Conservation (phyloP, 2,797 vertebrate species). For the Cyprinodon diabolis region DNA sequence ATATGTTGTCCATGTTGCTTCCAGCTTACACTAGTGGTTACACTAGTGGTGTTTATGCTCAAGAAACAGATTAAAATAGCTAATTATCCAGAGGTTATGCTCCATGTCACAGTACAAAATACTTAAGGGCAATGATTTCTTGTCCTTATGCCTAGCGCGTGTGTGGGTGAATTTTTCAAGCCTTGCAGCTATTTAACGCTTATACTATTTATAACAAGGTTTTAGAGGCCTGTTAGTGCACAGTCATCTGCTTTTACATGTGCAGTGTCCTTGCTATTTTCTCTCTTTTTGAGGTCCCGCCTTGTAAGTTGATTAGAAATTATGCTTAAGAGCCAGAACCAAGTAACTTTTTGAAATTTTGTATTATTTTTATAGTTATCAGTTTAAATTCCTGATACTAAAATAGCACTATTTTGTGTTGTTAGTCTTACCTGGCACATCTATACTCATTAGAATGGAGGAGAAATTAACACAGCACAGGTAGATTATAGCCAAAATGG, state of each 20-base stretch:
- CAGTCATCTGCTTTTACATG: slow-evolving; percentile 4
- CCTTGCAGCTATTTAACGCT: not conserved
- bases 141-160: not conserved
- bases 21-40: not conserved
- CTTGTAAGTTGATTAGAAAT: not conserved
- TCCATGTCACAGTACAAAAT: slow-evolving; percentile 2
- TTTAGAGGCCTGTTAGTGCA: not conserved
- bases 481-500: slow-evolving; percentile 18
- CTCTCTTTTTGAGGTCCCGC: not conserved
- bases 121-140: not conserved
- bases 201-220: slow-evolving; percentile 2
- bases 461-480: slow-evolving; percentile 28
- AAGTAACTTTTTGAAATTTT: not conserved
- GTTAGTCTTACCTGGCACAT: slow-evolving; percentile 25
- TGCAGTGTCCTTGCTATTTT: slow-evolving; percentile 1
- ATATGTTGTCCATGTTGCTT: slow-evolving; percentile 15
- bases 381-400: not conserved
- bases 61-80: slow-evolving; percentile 8
- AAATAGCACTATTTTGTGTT: not conserved
- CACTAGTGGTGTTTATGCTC: not conserved
- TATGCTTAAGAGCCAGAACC: not conserved
- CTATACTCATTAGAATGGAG: slow-evolving; percentile 32
- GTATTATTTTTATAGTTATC: not conserved
- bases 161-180: not conserved
- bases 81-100: slow-evolving; percentile 1